Conservation (phyloP, 2,797 vertebrate species). For the Eulemur rubriventer region DNA sequence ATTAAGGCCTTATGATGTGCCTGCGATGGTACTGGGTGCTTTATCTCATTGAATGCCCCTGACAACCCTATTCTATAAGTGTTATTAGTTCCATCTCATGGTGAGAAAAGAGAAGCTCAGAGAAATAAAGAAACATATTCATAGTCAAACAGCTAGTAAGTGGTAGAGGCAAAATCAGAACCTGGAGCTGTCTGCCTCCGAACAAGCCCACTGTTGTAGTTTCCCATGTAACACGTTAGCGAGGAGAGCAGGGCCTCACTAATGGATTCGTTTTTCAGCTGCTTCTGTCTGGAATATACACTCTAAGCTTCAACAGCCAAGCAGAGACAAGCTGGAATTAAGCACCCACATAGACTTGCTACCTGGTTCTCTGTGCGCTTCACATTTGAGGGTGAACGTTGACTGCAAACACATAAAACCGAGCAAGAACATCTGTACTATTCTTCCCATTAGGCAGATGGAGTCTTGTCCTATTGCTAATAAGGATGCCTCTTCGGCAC, state of each 20-base stretch:
- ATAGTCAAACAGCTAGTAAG: neutral
- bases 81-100: neutral
- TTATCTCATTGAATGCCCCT: neutral
- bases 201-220: fast-evolving
- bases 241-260: neutral
- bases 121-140: neutral
- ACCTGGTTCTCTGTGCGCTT: neutral
- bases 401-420: neutral
- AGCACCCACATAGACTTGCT: neutral
- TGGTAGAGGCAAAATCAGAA: neutral
- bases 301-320: neutral
- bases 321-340: neutral
- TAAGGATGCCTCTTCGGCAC: neutral
- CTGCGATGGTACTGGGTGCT: neutral
- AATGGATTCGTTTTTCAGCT: neutral
- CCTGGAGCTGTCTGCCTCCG: neutral
- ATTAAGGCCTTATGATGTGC: neutral
- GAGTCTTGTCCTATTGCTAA: neutral
- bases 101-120: neutral
- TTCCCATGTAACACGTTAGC: neutral
- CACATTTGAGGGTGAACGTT: neutral
- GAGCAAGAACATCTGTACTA: neutral
- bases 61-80: neutral
- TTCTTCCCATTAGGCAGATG: too few species aligned
- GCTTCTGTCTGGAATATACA: neutral